Evolutionary conservation across 2,113 vertebrate species (phyloP).

Genomic region (Urocynchramus pylzowi): DNA sequence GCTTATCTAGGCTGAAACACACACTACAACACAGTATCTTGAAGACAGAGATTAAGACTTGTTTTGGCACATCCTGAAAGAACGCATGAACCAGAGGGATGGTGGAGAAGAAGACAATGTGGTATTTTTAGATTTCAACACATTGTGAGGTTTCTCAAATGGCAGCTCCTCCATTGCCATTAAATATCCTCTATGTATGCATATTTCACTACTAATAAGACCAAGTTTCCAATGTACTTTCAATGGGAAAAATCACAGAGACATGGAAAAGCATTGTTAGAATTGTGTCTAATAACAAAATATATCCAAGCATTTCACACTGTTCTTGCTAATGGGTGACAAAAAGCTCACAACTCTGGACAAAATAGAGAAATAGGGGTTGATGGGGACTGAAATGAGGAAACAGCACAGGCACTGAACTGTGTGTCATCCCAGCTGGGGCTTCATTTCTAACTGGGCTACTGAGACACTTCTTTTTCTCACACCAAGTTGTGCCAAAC

Average conservation of each 20-base stretch:
- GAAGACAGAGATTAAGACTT: constrained; percentile 46
- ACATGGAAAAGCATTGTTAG: neutral
- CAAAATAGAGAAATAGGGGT: neutral
- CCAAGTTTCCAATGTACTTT: constrained; percentile 4
- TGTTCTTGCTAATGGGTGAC: neutral
- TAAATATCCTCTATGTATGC: constrained; percentile 7
- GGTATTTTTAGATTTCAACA: constrained; percentile 28
- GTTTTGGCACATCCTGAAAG: constrained; percentile 43
- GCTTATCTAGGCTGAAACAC: constrained; percentile 11
- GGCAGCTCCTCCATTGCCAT: neutral
- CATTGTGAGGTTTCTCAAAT: constrained; percentile 26
- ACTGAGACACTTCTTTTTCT: neutral
- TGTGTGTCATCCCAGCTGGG: neutral
- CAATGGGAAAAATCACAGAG: constrained; percentile 21
- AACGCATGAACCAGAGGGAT: neutral
- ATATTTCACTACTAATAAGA: constrained; percentile 28
- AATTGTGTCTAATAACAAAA: neutral
- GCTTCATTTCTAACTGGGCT: neutral
- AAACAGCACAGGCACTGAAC: neutral
- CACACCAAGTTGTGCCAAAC: neutral
- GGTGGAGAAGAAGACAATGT: constrained; percentile 6
- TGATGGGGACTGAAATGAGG: neutral
- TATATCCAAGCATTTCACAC: neutral
- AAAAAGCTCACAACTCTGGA: neutral
- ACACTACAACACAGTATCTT: neutral